These are phyloP conservation scores for Scaptomyza montana DNA, from an alignment of 1,140 invertebrate genomes.

Conservation along the genomic window DNA sequence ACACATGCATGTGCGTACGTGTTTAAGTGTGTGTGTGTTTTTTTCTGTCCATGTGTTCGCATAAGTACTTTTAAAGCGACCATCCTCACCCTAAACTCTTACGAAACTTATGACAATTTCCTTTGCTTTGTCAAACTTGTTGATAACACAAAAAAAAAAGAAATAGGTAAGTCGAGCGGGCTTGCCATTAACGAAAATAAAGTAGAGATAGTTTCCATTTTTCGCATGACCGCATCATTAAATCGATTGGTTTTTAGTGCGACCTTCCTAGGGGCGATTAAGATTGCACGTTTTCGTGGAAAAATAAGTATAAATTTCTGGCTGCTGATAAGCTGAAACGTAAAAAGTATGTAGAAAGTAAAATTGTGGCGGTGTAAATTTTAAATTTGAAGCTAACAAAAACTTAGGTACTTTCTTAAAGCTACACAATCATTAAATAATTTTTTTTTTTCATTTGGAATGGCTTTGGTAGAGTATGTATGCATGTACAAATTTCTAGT, in stretches of 20 bases:
- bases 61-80: constrained; percentile 46
- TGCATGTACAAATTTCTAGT: not conserved
- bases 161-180: constrained; percentile 26
- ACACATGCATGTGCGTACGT: not conserved
- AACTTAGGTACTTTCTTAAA: not conserved
- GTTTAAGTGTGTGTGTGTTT: constrained; percentile 9
- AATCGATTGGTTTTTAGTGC: constrained; percentile 41
- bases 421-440: not conserved
- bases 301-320: not conserved
- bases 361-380: too few species aligned
- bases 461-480: not conserved
- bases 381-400: too few species aligned
- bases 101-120: constrained; percentile 64
- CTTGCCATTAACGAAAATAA: constrained; percentile 42
- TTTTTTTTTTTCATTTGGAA: not conserved
- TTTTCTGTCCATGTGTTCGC: constrained; percentile 25
- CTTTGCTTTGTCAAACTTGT: constrained; percentile 61
- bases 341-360: not conserved
- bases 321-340: not conserved
- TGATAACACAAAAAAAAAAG: constrained; percentile 48
- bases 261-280: constrained; percentile 47
- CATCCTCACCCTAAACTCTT: constrained; percentile 32
- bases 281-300: constrained; percentile 26
- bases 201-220: constrained; percentile 45
- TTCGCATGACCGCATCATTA: constrained; percentile 42